Conservation (phyloP, 2,113 vertebrate genomes). For the Oryzias woworae region DNA sequence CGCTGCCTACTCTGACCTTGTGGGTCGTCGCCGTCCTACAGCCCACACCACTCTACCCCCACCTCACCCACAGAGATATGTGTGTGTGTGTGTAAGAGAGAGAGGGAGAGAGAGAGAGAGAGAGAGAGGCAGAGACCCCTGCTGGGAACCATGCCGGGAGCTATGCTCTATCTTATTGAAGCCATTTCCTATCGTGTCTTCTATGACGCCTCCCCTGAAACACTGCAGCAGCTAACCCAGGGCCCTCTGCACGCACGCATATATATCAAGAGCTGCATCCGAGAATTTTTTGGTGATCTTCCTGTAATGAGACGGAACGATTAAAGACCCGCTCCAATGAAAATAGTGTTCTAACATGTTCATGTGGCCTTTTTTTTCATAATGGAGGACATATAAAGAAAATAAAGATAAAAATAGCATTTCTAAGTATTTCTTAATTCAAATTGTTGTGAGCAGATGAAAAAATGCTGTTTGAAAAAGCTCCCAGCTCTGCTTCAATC, state of each 20-base stretch:
- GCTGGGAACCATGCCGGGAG: constrained; percentile 58
- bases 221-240: constrained; percentile 48
- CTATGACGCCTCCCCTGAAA: constrained; percentile 46
- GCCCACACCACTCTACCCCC: constrained; percentile 61
- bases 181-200: constrained; percentile 67
- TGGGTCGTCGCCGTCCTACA: constrained; percentile 67
- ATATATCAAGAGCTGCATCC: constrained; percentile 1
- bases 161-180: constrained; percentile 61
- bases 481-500: too few species aligned
- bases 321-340: too few species aligned
- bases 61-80: constrained; percentile 27
- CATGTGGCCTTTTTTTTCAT: too few species aligned
- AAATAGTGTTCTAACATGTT: too few species aligned
- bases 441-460: too few species aligned
- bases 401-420: too few species aligned
- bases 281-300: constrained; percentile 17
- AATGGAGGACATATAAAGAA: too few species aligned
- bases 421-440: too few species aligned
- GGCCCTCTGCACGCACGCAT: constrained; percentile 36
- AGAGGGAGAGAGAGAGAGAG: constrained; percentile 22
- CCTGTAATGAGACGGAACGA: too few species aligned
- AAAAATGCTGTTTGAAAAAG: too few species aligned
- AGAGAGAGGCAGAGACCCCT: constrained; percentile 52
- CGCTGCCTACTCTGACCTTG: constrained; percentile 77
- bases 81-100: constrained; percentile 18